phyloP scores from a whole-genome alignment of 2,113 vertebrate genomes.

The Rhea americana region DNA sequence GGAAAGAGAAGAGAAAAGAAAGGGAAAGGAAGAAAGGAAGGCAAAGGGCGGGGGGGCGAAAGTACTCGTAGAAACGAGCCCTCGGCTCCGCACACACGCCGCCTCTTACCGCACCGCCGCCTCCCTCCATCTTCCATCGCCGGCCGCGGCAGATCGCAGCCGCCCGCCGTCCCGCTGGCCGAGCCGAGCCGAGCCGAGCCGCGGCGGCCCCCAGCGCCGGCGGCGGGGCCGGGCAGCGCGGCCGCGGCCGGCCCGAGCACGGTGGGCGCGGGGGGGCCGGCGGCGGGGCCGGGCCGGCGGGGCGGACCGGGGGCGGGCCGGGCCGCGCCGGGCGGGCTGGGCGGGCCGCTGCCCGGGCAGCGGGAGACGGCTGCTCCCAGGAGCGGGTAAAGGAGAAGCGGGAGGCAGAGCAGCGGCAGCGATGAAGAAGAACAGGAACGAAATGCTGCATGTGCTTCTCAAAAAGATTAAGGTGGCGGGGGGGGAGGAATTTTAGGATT shows the following conservation, averaged over 20 bases:
- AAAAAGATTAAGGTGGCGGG: neutral
- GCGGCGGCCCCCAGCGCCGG: neutral
- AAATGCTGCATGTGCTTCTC: neutral
- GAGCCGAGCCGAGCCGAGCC: neutral
- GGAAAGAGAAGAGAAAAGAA: too few relatives aligned
- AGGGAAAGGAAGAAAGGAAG: neutral
- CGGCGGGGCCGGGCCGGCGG: neutral
- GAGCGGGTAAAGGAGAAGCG: neutral
- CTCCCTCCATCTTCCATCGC: conserved; percentile 46
- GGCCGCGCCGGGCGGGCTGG: neutral
- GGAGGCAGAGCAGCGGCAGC: neutral
- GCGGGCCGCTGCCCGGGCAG: neutral
- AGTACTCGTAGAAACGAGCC: neutral
- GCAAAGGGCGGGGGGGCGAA: too few relatives aligned
- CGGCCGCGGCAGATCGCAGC: neutral
- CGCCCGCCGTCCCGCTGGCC: neutral
- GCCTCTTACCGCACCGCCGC: conserved; percentile 34
- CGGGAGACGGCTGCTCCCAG: neutral
- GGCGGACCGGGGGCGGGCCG: neutral
- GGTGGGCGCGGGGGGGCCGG: neutral
- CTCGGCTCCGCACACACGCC: neutral
- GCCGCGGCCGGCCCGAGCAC: neutral
- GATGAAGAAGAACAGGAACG: neutral
- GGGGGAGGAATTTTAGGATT: neutral
- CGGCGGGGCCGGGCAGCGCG: neutral